Base-by-base conservation (phyloP, 2,797 vertebrate genomes). In the Propithecus perrieri region DNA sequence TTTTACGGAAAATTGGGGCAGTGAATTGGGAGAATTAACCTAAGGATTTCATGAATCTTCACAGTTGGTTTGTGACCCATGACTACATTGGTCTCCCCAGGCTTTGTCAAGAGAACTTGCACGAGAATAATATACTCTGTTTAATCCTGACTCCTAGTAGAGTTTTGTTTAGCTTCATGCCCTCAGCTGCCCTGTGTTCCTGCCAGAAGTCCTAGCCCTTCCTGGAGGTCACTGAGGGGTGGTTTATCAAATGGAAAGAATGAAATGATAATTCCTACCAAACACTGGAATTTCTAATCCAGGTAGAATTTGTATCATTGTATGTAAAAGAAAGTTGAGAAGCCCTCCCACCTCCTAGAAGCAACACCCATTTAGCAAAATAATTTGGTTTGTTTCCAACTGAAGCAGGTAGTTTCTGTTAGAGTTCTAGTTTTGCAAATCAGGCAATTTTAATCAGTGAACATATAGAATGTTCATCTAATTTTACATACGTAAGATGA, bases 361-460 rank as follows among this genome's bases (percentile, higher is more conserved):
- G 28, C 4, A 90, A 18, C 2, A 30, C 22, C 2, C 33, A 4
- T 59, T 79, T 78, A 50, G 33, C 80, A 95, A 88, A 7, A 22
- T 74, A 71, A 38, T 61, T 75, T 61, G 22, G 30, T 71, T 91
- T 83, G 6, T 69, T 85, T 91, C 24, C 41, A 57, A 53, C 18
- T 30, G 5, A 85, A 79, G 43, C 35, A 81, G 50, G 24, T 26
- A 61, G 81, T 87, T 80, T 80, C 7, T 69, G 1, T 53, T 1
- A 71, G 69, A 93, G 20, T 13, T 91, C 80, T 93, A 46, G 24
- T 89, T 93, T 61, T 91, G 35, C 59, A 93, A 75, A 75, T 79
- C 50, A 46, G 50, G 46, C 38, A 74, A 26, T 74, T 93, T 91
- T 89, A 94, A 72, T 65, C 9, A 85, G 43, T 57, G 33, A 85